Percentiles rank a stretch among this genome's conserved stretches.
phyloP scores from a whole-genome alignment of 2,797 vertebrate genomes.

The Lophura swinhoii region DNA sequence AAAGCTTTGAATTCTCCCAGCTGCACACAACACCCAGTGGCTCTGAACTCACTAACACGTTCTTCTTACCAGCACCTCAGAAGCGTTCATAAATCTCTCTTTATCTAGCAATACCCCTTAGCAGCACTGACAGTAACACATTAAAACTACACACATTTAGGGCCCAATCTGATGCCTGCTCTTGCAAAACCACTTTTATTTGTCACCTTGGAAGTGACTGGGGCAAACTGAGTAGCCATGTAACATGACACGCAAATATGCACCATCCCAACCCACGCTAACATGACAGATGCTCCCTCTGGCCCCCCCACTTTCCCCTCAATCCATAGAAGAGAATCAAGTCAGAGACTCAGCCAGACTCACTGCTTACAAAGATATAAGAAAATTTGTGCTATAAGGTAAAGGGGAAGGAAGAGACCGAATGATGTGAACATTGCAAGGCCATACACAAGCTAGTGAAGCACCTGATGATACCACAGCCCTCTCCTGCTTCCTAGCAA shows the following conservation, averaged over 20 bases:
- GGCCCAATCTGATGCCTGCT: background rate
- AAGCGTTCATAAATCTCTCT: background rate
- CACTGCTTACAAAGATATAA: background rate
- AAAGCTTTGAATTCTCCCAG: background rate
- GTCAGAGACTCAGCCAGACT: background rate
- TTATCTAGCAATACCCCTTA: background rate
- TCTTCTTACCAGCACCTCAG: background rate
- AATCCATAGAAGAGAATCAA: rapidly evolving
- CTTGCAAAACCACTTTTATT: background rate
- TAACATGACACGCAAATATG: background rate
- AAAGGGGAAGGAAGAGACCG: too few species aligned
- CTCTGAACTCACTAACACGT: rapidly evolving
- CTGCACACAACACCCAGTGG: background rate
- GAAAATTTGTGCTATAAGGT: background rate
- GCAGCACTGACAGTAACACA: background rate
- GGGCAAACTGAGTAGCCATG: background rate
- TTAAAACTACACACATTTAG: background rate
- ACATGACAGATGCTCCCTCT: background rate
- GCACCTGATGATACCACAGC: too few species aligned
- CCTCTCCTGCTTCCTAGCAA: too few species aligned
- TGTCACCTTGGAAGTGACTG: background rate
- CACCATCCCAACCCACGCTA: background rate
- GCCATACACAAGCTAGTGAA: too few species aligned
- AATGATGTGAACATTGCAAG: too few species aligned
- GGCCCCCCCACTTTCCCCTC: background rate